phyloP scores from a whole-genome alignment of 1,140 invertebrate genomes.

The Telenomus remus region DNA sequence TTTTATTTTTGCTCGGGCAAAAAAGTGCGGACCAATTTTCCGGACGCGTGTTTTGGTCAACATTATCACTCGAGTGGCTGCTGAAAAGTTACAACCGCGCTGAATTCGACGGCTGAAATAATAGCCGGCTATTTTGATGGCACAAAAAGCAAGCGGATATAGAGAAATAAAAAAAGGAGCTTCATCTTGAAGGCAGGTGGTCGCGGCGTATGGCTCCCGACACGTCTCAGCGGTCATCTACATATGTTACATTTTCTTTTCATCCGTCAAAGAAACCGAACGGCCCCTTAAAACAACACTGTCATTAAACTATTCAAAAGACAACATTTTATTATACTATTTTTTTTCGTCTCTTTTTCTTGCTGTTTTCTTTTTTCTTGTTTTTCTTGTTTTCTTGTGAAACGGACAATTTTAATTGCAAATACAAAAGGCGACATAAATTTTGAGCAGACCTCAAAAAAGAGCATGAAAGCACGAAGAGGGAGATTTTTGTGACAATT shows the following conservation, averaged over 20 bases:
- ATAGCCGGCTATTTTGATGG: slow-evolving; percentile 38
- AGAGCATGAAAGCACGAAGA: background rate
- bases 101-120: slow-evolving; percentile 20
- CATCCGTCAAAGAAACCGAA: slow-evolving; percentile 45
- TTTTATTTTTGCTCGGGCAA: no score
- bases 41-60: background rate
- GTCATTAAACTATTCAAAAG: slow-evolving; percentile 1
- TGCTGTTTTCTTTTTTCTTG: no score
- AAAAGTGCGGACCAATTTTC: no score
- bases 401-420: no score
- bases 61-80: background rate
- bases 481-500: slow-evolving; percentile 28
- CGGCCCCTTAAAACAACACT: slow-evolving; percentile 23
- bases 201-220: slow-evolving; percentile 29
- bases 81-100: background rate
- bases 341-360: no score
- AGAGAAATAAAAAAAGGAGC: slow-evolving; percentile 47
- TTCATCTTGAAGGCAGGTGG: slow-evolving; percentile 48
- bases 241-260: slow-evolving; percentile 44
- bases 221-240: slow-evolving; percentile 41
- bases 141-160: slow-evolving; percentile 52
- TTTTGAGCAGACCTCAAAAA: no score
- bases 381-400: no score
- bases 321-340: no score
- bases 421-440: no score